Percentiles rank a stretch among this genome's conserved stretches.
Conservation (phyloP, 1,140 invertebrate species). For the Cotesia typhae region DNA sequence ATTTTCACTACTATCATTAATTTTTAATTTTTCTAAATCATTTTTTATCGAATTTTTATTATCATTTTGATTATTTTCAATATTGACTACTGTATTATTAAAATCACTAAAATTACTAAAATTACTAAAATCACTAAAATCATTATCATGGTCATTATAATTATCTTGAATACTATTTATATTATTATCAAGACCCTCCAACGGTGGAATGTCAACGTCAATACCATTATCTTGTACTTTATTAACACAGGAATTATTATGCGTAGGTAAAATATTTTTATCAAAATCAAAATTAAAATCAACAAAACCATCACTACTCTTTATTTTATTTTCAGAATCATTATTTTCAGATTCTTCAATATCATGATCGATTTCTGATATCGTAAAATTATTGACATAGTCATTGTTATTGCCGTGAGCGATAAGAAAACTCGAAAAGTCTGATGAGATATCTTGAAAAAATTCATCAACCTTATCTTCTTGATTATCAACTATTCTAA, state of each 20-base stretch:
- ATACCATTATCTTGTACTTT: neutral
- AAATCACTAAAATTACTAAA: slow-evolving; percentile 20
- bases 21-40: slow-evolving; percentile 26
- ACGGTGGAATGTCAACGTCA: slow-evolving; percentile 16
- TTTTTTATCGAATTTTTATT: slow-evolving; percentile 3
- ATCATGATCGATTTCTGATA: slow-evolving; percentile 40
- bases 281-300: slow-evolving; percentile 41
- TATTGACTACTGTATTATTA: slow-evolving; percentile 4
- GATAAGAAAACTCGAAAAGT: slow-evolving; percentile 38
- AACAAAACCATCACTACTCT: slow-evolving; percentile 35
- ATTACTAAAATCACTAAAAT: slow-evolving; percentile 22
- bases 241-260: neutral
- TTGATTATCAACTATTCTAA: neutral
- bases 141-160: neutral
- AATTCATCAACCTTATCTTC: slow-evolving; percentile 9
- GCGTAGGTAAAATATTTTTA: slow-evolving; percentile 11
- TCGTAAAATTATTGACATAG: slow-evolving; percentile 43
- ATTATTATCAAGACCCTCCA: slow-evolving; percentile 4
- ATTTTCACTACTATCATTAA: slow-evolving; percentile 19
- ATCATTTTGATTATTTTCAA: slow-evolving; percentile 13
- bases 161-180: no score
- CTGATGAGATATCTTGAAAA: slow-evolving; percentile 31
- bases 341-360: slow-evolving; percentile 21
- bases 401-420: slow-evolving; percentile 37
- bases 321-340: slow-evolving; percentile 7